Evolutionary conservation across 2,113 vertebrate species (phyloP), one percentile per base, ranked within the genome.

Genomic region (Mobula birostris): DNA sequence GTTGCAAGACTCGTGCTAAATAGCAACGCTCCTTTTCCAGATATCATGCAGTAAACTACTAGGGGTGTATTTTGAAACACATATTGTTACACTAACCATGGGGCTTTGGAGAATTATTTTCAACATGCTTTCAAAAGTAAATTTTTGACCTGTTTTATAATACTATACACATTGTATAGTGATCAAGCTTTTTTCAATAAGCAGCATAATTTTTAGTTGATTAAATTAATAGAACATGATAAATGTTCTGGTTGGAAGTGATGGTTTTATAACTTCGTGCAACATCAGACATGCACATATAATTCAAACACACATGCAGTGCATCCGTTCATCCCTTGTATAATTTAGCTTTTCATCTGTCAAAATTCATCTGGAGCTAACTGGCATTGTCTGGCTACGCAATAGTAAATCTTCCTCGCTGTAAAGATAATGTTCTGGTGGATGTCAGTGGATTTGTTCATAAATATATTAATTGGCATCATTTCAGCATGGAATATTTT

Each of bases 341-440:
- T 27, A 93, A 74, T 93, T 93, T 70, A 93, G 36, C 40, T 36
- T 56, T 74, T 72, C 66, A 74, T 90, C 61, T 90, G 85, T 90
- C 85, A 90, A 63, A 63, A 68, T 68, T 66, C 29, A 74, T 36
- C 27, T 40, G 36, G 70, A 93, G 91, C 70, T 74, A 48, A 93
- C 68, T 74, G 91, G 91, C 36, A 93, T 93, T 93, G 36, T 93
- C 15, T 15, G 40, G 32, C 56, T 27, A 40, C 48, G 68, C 29
- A 29, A 70, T 27, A 74, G 70, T 93, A 93, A 93, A 74, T 74
- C 48, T 74, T 74, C 68, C 48, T 8, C 15, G 91, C 68, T 74
- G 91, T 93, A 93, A 93, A 93, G 90, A 93, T 93, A 93, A 93
- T 93, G 17, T n/a, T 17, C 32, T 93, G 91, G 19, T 56, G 85